phyloP scores from a whole-genome alignment of 2,888 invertebrate species.

The Troides oblongomaculatus region DNA sequence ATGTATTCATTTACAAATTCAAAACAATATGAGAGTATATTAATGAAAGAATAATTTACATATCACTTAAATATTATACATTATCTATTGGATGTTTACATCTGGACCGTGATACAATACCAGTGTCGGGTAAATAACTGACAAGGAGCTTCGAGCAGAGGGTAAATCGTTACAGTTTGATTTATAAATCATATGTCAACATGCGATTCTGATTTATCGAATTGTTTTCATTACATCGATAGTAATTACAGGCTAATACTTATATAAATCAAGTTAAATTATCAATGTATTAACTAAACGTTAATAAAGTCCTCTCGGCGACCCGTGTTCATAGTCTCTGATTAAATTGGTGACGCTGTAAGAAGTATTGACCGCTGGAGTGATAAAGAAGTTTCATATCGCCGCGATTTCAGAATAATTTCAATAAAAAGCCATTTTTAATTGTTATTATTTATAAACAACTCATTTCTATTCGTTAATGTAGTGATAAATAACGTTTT shows the following conservation, averaged over 20 bases:
- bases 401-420: slow-evolving; percentile 12
- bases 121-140: slow-evolving; percentile 50
- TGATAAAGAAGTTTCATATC: slow-evolving; percentile 43
- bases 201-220: slow-evolving; percentile 4
- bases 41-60: background rate
- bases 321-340: slow-evolving; percentile 2
- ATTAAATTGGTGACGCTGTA: slow-evolving; percentile 17
- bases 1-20: no score
- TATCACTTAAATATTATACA: slow-evolving; percentile 9
- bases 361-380: slow-evolving; percentile 54
- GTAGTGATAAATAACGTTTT: background rate
- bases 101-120: slow-evolving; percentile 40
- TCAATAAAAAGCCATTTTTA: slow-evolving; percentile 38
- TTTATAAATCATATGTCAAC: slow-evolving; percentile 33
- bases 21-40: no score
- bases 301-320: background rate
- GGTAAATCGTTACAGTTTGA: slow-evolving; percentile 44
- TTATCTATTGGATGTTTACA: slow-evolving; percentile 28
- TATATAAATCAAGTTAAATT: background rate
- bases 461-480: background rate
- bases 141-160: slow-evolving; percentile 39
- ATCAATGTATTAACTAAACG: slow-evolving; percentile 16
- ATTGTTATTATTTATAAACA: slow-evolving; percentile 13
- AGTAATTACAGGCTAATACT: background rate
- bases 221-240: slow-evolving; percentile 14